Base-by-base conservation (phyloP, 2,797 vertebrate genomes). In the Syncerus caffer region DNA sequence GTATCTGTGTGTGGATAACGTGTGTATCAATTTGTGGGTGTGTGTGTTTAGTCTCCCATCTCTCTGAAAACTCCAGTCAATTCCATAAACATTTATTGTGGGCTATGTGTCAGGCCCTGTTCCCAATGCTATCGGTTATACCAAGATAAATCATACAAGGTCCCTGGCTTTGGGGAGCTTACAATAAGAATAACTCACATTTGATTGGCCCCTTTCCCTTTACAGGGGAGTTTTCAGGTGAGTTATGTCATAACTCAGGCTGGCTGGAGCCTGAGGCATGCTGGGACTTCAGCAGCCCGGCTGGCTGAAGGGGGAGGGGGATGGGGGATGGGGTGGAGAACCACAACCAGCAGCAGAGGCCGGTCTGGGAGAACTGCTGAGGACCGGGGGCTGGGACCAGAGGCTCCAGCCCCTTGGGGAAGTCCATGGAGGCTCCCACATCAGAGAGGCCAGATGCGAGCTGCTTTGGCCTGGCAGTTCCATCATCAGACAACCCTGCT, bases 101-200 rank as follows among this genome's bases (percentile, higher is more conserved):
- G 86, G 89, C 76, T 31, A 34, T 64, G 86, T 92, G 51, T 85
- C 84, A 95, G 74, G 71, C 84, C 53, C 87, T 62, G 85, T 94
- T 97, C 88, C 93, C 96, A 91, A 95, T 34, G 85, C 85, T 89
- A 60, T 86, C 47, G 97, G 79, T 98, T 95, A 95, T 86, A 97
- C 90, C 34, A 47, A 96, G 88, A 97, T 96, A 95, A 97, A 96
- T 96, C 96, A 96, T 92, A 88, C 21, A 78, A 92, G 92, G 88
- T 57, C 88, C 15, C 96, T 89, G 96, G 91, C 93, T 97, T 97
- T 93, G 97, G 85, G 95, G 93, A 97, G 90, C 85, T 97, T 93
- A 93, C 96, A 93, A 82, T 96, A 96, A 97, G 96, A 97, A 96
- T 98, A 96, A 96, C 47, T 97, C 96, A 97, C 88, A 88, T 76